These are phyloP conservation scores for Uloborus plumipes DNA, from an alignment of 2,888 invertebrate species.

Conservation along the genomic window DNA sequence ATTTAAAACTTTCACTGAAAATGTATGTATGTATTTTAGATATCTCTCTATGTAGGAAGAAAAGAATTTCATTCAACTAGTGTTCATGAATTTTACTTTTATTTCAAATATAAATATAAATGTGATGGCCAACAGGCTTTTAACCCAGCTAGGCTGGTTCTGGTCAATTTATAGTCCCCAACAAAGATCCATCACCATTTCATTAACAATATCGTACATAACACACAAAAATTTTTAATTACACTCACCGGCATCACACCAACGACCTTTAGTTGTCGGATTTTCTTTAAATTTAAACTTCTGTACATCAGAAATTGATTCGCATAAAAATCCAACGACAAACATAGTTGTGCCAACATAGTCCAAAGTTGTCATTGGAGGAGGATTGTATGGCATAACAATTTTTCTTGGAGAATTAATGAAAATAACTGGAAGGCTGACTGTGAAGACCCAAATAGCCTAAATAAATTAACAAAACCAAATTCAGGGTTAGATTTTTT, in stretches of 20 bases:
- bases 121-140: too few species aligned
- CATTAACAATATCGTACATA: not conserved
- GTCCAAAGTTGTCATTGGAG: conserved; percentile 82
- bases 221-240: not conserved
- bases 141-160: too few species aligned
- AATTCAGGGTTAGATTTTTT: too few species aligned
- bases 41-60: too few species aligned
- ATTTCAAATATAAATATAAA: too few species aligned
- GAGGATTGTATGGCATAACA: conserved; percentile 20
- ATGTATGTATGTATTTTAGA: too few species aligned
- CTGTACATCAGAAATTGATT: conserved; percentile 92
- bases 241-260: conserved; percentile 86
- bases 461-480: conserved; percentile 63
- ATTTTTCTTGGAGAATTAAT: conserved; percentile 80
- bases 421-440: conserved; percentile 91
- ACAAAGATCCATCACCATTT: too few species aligned
- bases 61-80: too few species aligned
- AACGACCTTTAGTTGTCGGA: conserved; percentile 88
- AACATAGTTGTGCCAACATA: conserved; percentile 88
- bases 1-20: too few species aligned
- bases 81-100: too few species aligned
- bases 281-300: conserved; percentile 92
- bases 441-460: conserved; percentile 87
- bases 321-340: conserved; percentile 85
- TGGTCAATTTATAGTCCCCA: too few species aligned